Conservation (phyloP, 1,140 invertebrate species). For the Dendroctonus ponderosae region DNA sequence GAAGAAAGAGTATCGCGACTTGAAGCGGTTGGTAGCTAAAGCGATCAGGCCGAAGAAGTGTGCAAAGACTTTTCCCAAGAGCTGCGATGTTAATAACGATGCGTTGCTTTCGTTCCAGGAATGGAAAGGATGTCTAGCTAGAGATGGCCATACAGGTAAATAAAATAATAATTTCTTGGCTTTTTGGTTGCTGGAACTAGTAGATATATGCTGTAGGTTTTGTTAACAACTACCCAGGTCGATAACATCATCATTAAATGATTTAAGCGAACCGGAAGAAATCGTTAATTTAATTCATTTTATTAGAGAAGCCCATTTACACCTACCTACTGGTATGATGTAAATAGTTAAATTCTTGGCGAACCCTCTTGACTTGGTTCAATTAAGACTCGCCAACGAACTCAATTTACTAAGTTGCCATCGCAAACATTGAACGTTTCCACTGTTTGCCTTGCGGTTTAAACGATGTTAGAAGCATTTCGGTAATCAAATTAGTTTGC, state of each 20-base stretch:
- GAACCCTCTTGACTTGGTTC: slow-evolving; percentile 10
- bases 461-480: not conserved
- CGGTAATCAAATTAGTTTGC: too few relatives aligned
- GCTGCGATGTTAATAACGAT: slow-evolving; percentile 81
- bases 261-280: too few relatives aligned
- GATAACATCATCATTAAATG: too few relatives aligned
- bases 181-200: too few relatives aligned
- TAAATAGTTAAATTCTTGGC: not conserved
- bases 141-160: slow-evolving; percentile 53
- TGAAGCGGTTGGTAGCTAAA: slow-evolving; percentile 78
- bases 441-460: slow-evolving; percentile 8
- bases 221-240: too few relatives aligned
- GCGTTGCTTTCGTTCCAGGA: slow-evolving; percentile 65
- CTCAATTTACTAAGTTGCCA: slow-evolving; percentile 10
- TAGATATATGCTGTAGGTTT: too few relatives aligned
- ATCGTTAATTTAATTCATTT: slow-evolving; percentile 2
- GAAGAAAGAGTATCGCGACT: slow-evolving; percentile 74
- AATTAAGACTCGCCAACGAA: slow-evolving; percentile 9
- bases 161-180: slow-evolving; percentile 2
- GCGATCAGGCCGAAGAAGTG: slow-evolving; percentile 84
- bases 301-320: slow-evolving; percentile 3
- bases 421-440: not conserved
- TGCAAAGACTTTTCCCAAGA: slow-evolving; percentile 80
- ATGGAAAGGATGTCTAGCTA: slow-evolving; percentile 79
- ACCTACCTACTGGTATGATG: slow-evolving; percentile 10